A percentile compares a stretch with the other conserved stretches of the same genome.
phyloP scores from a whole-genome alignment of 2,797 vertebrate genomes.

The Mallotus villosus region DNA sequence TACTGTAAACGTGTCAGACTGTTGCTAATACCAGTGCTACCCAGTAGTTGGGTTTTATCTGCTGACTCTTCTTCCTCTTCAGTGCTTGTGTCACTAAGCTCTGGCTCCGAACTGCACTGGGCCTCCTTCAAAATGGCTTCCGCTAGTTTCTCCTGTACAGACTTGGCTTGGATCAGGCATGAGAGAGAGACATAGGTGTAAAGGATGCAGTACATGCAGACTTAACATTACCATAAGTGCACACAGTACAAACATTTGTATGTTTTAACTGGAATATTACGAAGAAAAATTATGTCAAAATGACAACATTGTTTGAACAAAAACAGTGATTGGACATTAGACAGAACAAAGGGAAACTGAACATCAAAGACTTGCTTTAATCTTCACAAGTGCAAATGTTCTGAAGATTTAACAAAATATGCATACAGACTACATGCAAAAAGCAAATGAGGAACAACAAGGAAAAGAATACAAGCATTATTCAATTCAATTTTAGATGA shows the following conservation, averaged over 20 bases:
- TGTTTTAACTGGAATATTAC: not conserved
- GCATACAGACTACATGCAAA: slow-evolving; percentile 9
- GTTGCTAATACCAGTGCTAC: not conserved
- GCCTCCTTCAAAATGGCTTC: slow-evolving; percentile 64
- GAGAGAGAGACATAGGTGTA: slow-evolving; percentile 37
- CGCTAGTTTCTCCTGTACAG: slow-evolving; percentile 79
- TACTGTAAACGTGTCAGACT: not conserved
- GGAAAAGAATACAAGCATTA: not conserved
- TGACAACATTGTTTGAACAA: slow-evolving; percentile 4
- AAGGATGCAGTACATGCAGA: slow-evolving; percentile 22
- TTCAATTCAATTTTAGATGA: slow-evolving; percentile 17
- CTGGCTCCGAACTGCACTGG: slow-evolving; percentile 66
- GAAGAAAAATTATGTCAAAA: not conserved
- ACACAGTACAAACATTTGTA: not conserved
- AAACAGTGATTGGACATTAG: slow-evolving; percentile 17
- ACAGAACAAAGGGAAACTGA: slow-evolving; percentile 33
- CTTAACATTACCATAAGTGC: not conserved
- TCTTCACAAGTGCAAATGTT: slow-evolving; percentile 23
- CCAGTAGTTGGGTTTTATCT: not conserved
- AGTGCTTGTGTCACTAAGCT: slow-evolving; percentile 69
- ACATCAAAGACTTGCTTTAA: slow-evolving; percentile 46
- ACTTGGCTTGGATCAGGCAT: slow-evolving; percentile 70
- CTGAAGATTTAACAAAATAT: slow-evolving; percentile 28
- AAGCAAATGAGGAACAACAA: not conserved
- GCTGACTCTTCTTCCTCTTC: slow-evolving; percentile 66